These are phyloP conservation scores for Matsumyia berberina DNA, from an alignment of 2,888 invertebrate species.

Conservation along the genomic window DNA sequence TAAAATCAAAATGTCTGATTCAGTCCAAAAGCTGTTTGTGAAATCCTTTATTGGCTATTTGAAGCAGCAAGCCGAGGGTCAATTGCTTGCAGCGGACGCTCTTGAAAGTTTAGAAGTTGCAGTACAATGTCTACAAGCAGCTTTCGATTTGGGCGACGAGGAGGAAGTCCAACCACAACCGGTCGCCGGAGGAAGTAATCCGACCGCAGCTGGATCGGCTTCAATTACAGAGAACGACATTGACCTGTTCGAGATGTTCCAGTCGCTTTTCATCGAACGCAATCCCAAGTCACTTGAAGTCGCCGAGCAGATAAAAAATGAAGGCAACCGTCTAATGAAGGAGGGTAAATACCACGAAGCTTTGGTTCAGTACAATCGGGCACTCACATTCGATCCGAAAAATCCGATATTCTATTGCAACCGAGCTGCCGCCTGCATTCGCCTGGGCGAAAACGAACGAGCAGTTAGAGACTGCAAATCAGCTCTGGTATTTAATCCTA, in stretches of 20 bases:
- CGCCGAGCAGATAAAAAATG: conserved; percentile 94
- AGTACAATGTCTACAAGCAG: conserved; percentile 96
- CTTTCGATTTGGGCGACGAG: conserved; percentile 88
- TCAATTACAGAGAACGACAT: conserved; percentile 78
- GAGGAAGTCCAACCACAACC: conserved; percentile 76
- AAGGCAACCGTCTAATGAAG: conserved; percentile 96
- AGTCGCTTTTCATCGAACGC: conserved; percentile 83
- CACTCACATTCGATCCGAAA: conserved; percentile 93
- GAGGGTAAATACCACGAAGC: conserved; percentile 92
- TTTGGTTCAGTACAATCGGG: conserved; percentile 92
- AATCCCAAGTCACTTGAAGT: conserved; percentile 86
- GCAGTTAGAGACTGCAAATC: conserved; percentile 96
- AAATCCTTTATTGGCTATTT: conserved; percentile 82
- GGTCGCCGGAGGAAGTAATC: conserved; percentile 59
- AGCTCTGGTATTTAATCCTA: conserved; percentile 94
- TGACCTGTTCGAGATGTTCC: conserved; percentile 85
- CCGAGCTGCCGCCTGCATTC: conserved; percentile 97
- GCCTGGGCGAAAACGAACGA: conserved; percentile 91
- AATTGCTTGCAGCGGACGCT: conserved; percentile 81
- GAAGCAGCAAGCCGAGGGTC: conserved; percentile 81
- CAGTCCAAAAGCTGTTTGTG: conserved; percentile 83
- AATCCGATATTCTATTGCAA: conserved; percentile 99
- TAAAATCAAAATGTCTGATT: conserved; percentile 80
- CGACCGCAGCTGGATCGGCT: conserved; percentile 57
- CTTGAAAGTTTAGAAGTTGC: conserved; percentile 91